Evolutionary conservation across 2,113 vertebrate species (phyloP), one percentile per base, ranked within the genome.

Genomic region (Passer domesticus): DNA sequence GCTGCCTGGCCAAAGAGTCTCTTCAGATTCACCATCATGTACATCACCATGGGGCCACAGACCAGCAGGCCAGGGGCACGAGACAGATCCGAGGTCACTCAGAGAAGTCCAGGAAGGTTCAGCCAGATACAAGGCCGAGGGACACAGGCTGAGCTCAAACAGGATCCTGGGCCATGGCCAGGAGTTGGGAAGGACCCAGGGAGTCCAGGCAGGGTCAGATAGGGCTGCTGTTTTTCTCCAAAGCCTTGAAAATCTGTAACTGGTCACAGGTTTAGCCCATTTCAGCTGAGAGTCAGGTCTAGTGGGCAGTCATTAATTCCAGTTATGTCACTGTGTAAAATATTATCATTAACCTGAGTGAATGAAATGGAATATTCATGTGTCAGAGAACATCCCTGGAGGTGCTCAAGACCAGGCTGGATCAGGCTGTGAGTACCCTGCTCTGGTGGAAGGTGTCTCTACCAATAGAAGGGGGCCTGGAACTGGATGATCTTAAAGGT

Each of bases 211-310:
- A 77, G 37, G 19, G 16, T 11, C 35, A 46, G 22, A 6, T 5
- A 74, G 15, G 35, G 35, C 20, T 82, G 14, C 11, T 74, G 44
- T 2, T 43, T 56, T 7, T 50, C 22, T 66, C 28, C 55, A 75
- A 50, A 64, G 6, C 20, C 62, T 67, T 72, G 35, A 66, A 58
- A 64, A 2, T 22, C 13, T 31, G 19, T 23, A 7, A n/a, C 0
- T 4, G 1, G 35, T 19, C 14, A 50, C 2, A 0, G 20, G 25
- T 53, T 37, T 2, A 73, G 10, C 7, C 13, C 9, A 28, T 11
- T 5, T 2, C 18, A 59, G 12, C 39, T 69, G 28, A 50, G 60
- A 69, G 35, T 3, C 46, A 13, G 11, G 18, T 69, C 6, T 56
- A 41, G 31, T 1, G 1, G 28, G 31, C 15, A 31, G 7, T 62